Base-by-base conservation (phyloP, 1,140 invertebrate species). In the Camponotus floridanus region DNA sequence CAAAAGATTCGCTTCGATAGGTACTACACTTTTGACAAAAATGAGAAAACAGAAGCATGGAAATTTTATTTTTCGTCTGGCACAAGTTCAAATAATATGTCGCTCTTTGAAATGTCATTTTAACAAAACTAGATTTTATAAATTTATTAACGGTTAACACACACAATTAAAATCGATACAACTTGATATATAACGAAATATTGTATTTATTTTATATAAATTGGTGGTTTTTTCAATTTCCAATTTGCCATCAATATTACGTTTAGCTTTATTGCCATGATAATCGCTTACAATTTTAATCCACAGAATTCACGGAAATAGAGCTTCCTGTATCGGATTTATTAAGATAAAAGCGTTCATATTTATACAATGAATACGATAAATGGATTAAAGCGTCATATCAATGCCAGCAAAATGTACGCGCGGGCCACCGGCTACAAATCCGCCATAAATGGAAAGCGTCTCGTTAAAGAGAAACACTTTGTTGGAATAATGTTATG, bases 331-430 rank as follows among this genome's bases (percentile, higher is more conserved):
- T 26, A 81, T 80, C 48, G 9, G 71, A 81, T 71, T 71, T 81
- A 71, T 81, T 73, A 71, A 81, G 67, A 81, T 81, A 71, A 81
- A 80, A 59, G 79, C 67, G 11, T 70, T 73, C 15, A 26, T 81
- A 71, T 81, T 73, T 81, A 51, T 51, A 26, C 48, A 71, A 81
- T 80, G n/a, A 80, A 80, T 70, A 80, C 76, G 64, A 55, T 71
- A 81, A 81, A 81, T 81, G 65, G 51, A 81, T 71, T 71, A 71
- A 81, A 81, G 39, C 39, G 39, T 81, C 67, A 71, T 59, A 81
- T 81, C 65, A 81, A 59, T 81, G 79, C 51, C 51, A 71, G 51
- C 39, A n/a, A 45, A 79, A 81, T 18, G 39, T 39, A 81, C 78
- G 78, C 45, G 76, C 48, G 9, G 48, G 36, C 18, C 67, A 45